These are phyloP conservation scores for Cepaea hortensis DNA, from an alignment of 2,888 invertebrate species.

Conservation along the genomic window DNA sequence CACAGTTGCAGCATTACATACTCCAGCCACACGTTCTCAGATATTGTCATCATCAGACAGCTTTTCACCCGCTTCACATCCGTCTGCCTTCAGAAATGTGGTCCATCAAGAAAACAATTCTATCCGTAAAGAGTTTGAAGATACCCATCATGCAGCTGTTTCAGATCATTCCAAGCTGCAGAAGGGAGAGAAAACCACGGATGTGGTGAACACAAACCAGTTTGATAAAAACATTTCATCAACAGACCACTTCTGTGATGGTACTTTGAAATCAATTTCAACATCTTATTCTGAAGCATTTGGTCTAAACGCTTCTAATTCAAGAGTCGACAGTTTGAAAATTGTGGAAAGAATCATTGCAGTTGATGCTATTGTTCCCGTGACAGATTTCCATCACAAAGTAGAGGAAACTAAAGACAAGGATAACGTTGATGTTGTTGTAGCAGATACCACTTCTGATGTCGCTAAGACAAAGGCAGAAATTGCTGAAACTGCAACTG, in stretches of 20 bases:
- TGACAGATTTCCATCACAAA: background rate
- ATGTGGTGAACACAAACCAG: background rate
- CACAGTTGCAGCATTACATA: too few relatives aligned
- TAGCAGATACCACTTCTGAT: too few relatives aligned
- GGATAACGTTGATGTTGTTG: too few relatives aligned
- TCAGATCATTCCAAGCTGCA: background rate
- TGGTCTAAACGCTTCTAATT: background rate
- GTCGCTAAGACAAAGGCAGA: too few relatives aligned
- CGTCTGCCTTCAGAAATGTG: background rate
- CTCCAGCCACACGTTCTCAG: background rate
- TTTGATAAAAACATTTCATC: background rate
- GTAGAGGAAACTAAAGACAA: background rate
- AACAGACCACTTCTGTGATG: background rate
- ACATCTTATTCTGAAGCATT: background rate
- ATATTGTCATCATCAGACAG: background rate
- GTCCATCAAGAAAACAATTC: background rate
- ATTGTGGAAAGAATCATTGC: background rate
- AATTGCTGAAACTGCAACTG: too few relatives aligned
- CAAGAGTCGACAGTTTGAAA: background rate
- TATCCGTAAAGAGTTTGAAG: background rate
- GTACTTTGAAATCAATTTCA: background rate
- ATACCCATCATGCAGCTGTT: background rate
- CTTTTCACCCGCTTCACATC: background rate
- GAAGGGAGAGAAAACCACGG: background rate
- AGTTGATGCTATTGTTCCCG: background rate